Evolutionary conservation across 2,888 invertebrate species (phyloP), one percentile per base, ranked within the genome.

Genomic region (Ophion costatus): DNA sequence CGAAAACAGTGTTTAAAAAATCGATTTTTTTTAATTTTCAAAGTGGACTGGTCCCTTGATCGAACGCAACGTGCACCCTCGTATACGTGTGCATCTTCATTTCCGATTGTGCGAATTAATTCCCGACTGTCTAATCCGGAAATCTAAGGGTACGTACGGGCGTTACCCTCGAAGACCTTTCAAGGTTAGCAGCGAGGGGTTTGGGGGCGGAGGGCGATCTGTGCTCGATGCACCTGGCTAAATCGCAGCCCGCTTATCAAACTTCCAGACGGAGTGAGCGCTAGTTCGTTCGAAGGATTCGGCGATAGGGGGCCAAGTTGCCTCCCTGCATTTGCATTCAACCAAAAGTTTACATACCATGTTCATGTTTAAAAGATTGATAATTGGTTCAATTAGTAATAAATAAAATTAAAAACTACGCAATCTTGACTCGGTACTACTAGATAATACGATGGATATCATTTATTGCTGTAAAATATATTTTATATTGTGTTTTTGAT

Each of bases 271-370:
- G 70, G 64, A 33, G 57, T 61, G 33, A 29, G 7, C 7, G 20
- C 22, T 2, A 3, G 33, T 17, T 20, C 29, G 51, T 45, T 45
- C 51, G 56, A 67, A 71, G 45, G 78, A 70, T 80, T 77, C 74
- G 64, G 69, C 73, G 80, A 85, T 80, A 85, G 82, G 45, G 14
- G 85, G 64, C 76, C 84, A 83, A 86, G 82, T 84, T 84, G 83
- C 84, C 81, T 79, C 84, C 75, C 83, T 78, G 86, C 80, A 90
- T 91, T 90, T 90, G 90, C 90, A 90, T 90, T 90, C n/a, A n/a
- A n/a, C n/a, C n/a, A n/a, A n/a, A n/a, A n/a, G n/a, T n/a, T n/a
- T n/a, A n/a, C n/a, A n/a, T n/a, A n/a, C n/a, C n/a, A n/a, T n/a
- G n/a, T n/a, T n/a, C n/a, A n/a, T n/a, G n/a, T n/a, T n/a, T n/a